phyloP scores from a whole-genome alignment of 2,888 invertebrate species.

The Philereme transversata region DNA sequence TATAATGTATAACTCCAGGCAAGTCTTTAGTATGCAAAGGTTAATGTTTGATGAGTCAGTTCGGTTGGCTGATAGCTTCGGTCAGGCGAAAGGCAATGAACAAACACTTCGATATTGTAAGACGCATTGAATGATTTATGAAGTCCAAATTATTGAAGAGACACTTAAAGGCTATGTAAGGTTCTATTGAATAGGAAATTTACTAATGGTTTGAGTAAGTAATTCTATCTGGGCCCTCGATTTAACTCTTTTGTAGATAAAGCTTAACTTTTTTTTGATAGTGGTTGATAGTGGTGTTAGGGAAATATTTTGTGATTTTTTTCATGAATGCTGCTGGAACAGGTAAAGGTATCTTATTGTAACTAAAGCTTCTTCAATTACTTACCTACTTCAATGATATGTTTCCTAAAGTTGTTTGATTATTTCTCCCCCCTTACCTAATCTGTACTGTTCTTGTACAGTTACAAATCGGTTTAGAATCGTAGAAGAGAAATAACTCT shows the following conservation, averaged over 20 bases:
- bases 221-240: neutral
- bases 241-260: no score
- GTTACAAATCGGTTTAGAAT: no score
- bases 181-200: neutral
- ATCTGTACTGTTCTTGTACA: no score
- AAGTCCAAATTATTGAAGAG: conserved; percentile 7
- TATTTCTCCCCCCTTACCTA: no score
- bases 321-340: conserved; percentile 19
- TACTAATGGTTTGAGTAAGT: conserved; percentile 1
- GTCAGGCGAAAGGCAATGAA: conserved; percentile 22
- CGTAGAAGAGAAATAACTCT: neutral
- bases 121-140: conserved; percentile 20
- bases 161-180: neutral
- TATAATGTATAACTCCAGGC: neutral
- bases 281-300: no score
- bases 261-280: no score
- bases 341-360: conserved; percentile 11
- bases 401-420: no score
- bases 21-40: conserved; percentile 15
- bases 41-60: conserved; percentile 25
- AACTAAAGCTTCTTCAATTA: no score
- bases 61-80: conserved; percentile 17
- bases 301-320: neutral
- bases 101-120: conserved; percentile 21
- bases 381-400: no score